Evolutionary conservation across 1,140 invertebrate genomes (phyloP).

Genomic region (Ladona fulva): DNA sequence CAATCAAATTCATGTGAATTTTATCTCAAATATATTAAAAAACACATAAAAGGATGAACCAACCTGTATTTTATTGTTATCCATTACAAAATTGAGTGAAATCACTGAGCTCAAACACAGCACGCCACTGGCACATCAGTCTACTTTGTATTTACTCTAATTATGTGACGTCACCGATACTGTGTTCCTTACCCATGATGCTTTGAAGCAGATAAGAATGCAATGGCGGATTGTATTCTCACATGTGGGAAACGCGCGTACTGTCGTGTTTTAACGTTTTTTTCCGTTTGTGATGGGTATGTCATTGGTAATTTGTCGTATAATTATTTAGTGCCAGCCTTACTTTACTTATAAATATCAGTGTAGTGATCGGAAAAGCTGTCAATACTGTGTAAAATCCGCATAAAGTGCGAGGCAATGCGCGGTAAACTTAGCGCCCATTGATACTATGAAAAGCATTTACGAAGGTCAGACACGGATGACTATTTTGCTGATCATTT

Average conservation of each 20-base stretch:
- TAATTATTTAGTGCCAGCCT: too few relatives aligned
- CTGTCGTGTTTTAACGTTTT: neutral
- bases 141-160: slow-evolving; percentile 70
- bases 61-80: slow-evolving; percentile 40
- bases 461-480: slow-evolving; percentile 16
- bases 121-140: slow-evolving; percentile 55
- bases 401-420: too few relatives aligned
- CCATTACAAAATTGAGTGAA: slow-evolving; percentile 40
- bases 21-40: slow-evolving; percentile 10
- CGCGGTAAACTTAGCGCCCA: too few relatives aligned
- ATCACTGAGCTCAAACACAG: slow-evolving; percentile 43
- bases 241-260: neutral
- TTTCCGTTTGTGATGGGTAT: too few relatives aligned
- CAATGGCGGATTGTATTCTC: slow-evolving; percentile 18
- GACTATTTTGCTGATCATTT: neutral
- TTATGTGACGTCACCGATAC: slow-evolving; percentile 62
- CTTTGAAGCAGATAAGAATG: slow-evolving; percentile 26
- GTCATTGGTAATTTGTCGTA: too few relatives aligned
- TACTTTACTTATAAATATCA: too few relatives aligned
- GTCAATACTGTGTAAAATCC: neutral
- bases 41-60: slow-evolving; percentile 22
- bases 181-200: slow-evolving; percentile 31
- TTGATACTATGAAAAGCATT: neutral
- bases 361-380: too few relatives aligned
- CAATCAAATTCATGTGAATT: neutral